phyloP scores from a whole-genome alignment of 2,113 vertebrate genomes.

The Phylloscopus trochiloides region DNA sequence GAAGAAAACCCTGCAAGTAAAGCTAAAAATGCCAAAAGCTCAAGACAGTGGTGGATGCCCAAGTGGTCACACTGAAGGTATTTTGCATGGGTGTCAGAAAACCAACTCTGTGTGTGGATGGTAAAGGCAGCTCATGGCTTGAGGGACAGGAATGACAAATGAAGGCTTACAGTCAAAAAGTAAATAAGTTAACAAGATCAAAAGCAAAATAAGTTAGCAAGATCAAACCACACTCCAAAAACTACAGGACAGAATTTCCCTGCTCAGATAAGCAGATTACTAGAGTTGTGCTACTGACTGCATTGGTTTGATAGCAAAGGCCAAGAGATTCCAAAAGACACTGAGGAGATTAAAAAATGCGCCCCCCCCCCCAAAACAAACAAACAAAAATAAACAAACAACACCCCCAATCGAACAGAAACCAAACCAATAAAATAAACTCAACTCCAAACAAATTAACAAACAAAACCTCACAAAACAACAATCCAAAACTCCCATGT shows the following conservation, averaged over 20 bases:
- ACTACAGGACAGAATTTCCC: neutral
- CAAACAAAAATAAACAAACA: neutral
- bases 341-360: neutral
- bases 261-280: neutral
- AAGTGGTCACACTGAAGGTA: neutral
- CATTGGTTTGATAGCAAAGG: neutral
- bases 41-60: neutral
- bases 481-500: neutral
- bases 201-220: neutral
- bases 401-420: fast-evolving
- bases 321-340: neutral
- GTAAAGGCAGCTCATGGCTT: neutral
- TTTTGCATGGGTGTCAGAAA: neutral
- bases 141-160: neutral
- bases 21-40: neutral
- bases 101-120: neutral
- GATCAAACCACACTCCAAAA: neutral
- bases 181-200: neutral
- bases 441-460: neutral
- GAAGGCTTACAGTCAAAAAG: neutral
- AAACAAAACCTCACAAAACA: neutral
- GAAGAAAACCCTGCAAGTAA: neutral
- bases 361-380: no score
- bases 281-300: neutral
- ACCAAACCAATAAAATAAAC: neutral